A percentile compares a stretch with the other conserved stretches of the same genome.
Evolutionary conservation across 2,888 invertebrate genomes (phyloP).

Genomic region (Ophraella communa): DNA sequence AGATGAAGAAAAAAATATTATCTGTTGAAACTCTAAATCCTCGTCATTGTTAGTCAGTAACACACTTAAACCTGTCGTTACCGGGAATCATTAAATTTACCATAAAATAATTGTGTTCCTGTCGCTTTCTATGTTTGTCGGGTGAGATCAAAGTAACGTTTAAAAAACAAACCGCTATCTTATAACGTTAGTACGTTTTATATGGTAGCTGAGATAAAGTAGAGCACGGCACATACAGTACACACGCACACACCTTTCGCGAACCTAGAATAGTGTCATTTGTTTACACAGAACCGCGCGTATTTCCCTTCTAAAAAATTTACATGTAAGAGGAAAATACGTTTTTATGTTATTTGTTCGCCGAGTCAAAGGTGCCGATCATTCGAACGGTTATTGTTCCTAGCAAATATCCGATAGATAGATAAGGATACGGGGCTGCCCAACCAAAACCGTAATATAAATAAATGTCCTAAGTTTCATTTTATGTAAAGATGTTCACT

Average conservation of each 20-base stretch:
- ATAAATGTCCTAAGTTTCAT: no score
- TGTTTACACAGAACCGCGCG: constrained; percentile 27
- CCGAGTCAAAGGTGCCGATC: constrained; percentile 25
- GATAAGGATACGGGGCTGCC: not conserved
- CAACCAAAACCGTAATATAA: not conserved
- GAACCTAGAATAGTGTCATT: constrained; percentile 18
- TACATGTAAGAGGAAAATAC: constrained; percentile 19
- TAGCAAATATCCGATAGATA: constrained; percentile 2
- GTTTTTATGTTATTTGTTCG: constrained; percentile 23
- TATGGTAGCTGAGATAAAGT: constrained; percentile 50
- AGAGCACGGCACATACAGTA: no score
- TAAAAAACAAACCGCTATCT: constrained; percentile 51
- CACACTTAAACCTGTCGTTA: not conserved
- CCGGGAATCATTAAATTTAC: constrained; percentile 3
- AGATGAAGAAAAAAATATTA: no score
- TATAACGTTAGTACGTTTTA: constrained; percentile 45
- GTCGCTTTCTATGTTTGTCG: constrained; percentile 22
- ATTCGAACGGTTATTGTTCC: constrained; percentile 19
- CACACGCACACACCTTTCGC: constrained; percentile 41
- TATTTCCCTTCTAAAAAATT: constrained; percentile 23
- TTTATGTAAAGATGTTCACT: no score
- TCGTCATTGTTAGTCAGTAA: not conserved
- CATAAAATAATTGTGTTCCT: constrained; percentile 18
- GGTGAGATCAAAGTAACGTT: constrained; percentile 43
- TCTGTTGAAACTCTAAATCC: not conserved